phyloP scores from a whole-genome alignment of 2,113 vertebrate species.

The Ondatra zibethicus region DNA sequence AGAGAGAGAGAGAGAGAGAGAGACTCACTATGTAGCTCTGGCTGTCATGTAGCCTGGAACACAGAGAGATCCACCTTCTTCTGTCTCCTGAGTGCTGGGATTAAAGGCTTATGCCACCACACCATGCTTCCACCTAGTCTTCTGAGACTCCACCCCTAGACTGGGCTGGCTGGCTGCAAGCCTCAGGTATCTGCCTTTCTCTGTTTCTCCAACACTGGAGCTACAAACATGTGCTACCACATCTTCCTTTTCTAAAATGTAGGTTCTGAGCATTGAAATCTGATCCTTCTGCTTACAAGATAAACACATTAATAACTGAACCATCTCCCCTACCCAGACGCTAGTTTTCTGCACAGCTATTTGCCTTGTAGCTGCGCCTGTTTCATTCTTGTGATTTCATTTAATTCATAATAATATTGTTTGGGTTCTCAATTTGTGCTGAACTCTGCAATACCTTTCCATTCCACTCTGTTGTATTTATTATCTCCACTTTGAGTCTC shows the following conservation, averaged over 20 bases:
- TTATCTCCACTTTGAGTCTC: conserved; percentile 1
- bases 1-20: no score
- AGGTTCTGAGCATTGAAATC: neutral
- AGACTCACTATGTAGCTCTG: neutral
- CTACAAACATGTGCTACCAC: neutral
- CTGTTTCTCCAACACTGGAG: neutral
- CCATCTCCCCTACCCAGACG: neutral
- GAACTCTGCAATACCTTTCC: neutral
- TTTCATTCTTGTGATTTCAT: conserved; percentile 16
- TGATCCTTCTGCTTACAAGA: neutral
- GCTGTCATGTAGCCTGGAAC: neutral
- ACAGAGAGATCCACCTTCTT: neutral
- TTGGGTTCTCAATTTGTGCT: conserved; percentile 32
- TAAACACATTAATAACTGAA: neutral
- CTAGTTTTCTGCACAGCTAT: neutral
- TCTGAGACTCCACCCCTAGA: neutral
- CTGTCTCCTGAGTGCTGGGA: neutral
- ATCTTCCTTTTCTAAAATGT: neutral
- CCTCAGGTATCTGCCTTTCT: neutral
- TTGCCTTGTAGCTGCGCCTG: neutral
- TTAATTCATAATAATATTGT: conserved; percentile 8
- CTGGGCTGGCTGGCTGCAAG: neutral
- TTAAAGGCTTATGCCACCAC: neutral
- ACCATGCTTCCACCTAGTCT: neutral
- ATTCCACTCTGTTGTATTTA: neutral